Evolutionary conservation across 2,113 vertebrate species (phyloP).

Genomic region (Crotalus helleri): DNA sequence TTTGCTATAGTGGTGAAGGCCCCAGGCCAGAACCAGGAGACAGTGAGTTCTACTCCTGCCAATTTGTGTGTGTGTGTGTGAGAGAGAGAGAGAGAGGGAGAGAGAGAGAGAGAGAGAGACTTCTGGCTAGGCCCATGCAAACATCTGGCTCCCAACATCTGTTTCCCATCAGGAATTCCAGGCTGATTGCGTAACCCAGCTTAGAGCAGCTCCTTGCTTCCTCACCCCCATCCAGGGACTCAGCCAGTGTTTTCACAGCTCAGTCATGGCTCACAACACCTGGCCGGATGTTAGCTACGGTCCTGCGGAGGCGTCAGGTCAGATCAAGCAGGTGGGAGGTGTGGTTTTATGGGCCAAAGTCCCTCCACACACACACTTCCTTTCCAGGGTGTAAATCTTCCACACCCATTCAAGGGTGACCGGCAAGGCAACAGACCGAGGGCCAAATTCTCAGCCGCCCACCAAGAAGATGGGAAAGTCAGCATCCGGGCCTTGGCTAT

Average conservation of each 20-base stretch:
- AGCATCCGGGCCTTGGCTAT: background rate
- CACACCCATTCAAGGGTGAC: background rate
- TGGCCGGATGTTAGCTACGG: background rate
- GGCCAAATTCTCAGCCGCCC: background rate
- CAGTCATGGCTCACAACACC: background rate
- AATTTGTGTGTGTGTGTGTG: too few species aligned
- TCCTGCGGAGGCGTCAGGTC: constrained; percentile 11
- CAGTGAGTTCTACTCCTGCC: background rate
- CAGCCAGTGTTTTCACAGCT: background rate
- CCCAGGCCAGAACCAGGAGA: background rate
- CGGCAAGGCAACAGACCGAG: too few species aligned
- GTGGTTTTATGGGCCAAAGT: accelerated
- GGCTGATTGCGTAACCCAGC: constrained; percentile 16
- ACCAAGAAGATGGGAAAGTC: background rate
- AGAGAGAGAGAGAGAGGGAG: too few species aligned
- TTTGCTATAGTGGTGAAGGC: background rate
- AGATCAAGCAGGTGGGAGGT: background rate
- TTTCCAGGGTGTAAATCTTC: background rate
- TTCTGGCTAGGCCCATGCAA: background rate
- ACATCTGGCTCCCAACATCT: constrained; percentile 30
- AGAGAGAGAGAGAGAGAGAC: too few species aligned
- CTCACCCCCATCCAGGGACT: background rate
- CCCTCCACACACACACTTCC: background rate
- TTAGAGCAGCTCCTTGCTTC: background rate
- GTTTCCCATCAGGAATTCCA: constrained; percentile 43